Conservation (phyloP, 1,140 invertebrate genomes). For the Caerostris darwini region DNA sequence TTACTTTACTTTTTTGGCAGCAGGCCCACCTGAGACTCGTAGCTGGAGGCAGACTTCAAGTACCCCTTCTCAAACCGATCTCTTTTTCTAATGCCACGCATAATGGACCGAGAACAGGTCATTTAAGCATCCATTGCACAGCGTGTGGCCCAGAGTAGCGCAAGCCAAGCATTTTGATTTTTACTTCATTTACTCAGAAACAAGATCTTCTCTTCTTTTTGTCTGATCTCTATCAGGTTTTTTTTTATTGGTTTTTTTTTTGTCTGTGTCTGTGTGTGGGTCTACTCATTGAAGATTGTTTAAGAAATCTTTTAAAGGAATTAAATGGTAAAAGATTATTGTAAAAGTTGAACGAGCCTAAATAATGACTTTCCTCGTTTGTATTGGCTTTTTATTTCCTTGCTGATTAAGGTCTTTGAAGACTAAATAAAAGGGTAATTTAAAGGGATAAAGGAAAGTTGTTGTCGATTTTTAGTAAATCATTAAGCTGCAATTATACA, state of each 20-base stretch:
- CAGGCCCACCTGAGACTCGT: slow-evolving; percentile 10
- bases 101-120: slow-evolving; percentile 32
- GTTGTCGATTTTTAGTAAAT: neutral
- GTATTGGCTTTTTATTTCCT: neutral
- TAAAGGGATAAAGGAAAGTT: neutral
- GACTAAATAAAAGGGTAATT: neutral
- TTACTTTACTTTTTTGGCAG: neutral
- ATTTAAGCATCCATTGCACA: slow-evolving; percentile 22
- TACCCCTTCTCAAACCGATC: neutral
- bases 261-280: neutral
- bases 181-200: neutral
- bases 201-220: neutral
- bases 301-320: neutral
- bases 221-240: neutral
- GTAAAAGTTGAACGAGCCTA: neutral
- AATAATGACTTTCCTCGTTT: neutral
- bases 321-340: no score
- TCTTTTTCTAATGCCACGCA: neutral
- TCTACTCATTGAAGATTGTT: neutral
- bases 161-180: neutral
- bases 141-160: neutral
- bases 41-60: neutral
- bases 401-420: neutral
- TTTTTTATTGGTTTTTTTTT: neutral
- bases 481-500: neutral